Base-by-base conservation (phyloP, 2,888 invertebrate species). In the Hybos culiciformis region DNA sequence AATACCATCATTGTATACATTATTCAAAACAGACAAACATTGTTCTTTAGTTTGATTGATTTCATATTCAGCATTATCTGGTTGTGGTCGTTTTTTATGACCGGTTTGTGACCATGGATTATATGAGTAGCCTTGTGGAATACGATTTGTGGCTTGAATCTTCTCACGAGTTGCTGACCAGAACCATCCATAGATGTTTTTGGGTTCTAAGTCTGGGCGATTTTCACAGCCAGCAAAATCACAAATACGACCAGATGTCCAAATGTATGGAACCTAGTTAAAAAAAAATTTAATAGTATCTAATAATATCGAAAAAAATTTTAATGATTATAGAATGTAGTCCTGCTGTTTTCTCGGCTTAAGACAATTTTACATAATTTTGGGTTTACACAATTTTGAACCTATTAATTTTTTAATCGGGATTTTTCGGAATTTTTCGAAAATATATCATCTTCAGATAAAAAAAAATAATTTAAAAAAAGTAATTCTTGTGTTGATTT, bases 211-310 rank as follows among this genome's bases (percentile, higher is more conserved):
- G 60, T 90, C 90, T 46, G 75, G 74, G 51, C 90, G 80, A 52
- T 80, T 79, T 63, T 88, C 87, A 66, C 91, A 91, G 46, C 91
- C 90, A 62, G 87, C 87, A 74, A 91, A 91, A 72, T 91, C 90
- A 61, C 91, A 91, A 46, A 90, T 76, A 54, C 90, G 81, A 41
- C 90, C 91, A 5, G 86, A 85, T 12, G 91, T 90, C 90, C 91
- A 91, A 59, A 91, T 91, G 71, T 88, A 91, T 4, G 88, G 87
- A n/a, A n/a, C n/a, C n/a, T n/a, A n/a, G n/a, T n/a, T n/a, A n/a
- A n/a, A n/a, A n/a, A n/a, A n/a, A n/a, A n/a, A n/a, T n/a, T n/a
- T n/a, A n/a, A n/a, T n/a, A n/a, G n/a, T n/a, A n/a, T n/a, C n/a
- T n/a, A n/a, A n/a, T n/a, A n/a, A n/a, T n/a, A n/a, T n/a, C n/a